These are phyloP conservation scores for Ciconia maguari DNA, from an alignment of 2,113 vertebrate genomes.

Conservation along the genomic window DNA sequence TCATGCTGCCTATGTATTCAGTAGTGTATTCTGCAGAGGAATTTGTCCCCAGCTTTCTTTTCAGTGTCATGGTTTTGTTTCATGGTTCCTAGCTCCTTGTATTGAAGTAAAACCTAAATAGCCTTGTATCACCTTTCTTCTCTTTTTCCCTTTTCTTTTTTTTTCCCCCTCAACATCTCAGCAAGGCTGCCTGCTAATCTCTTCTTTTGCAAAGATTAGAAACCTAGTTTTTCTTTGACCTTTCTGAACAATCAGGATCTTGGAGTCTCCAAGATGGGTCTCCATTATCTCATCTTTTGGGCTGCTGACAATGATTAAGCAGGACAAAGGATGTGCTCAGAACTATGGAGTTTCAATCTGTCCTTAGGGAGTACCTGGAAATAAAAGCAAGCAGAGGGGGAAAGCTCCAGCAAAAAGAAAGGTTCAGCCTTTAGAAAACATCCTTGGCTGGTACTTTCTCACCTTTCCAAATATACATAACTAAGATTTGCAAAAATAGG, in stretches of 20 bases:
- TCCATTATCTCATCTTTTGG: conserved; percentile 46
- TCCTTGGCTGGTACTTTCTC: neutral
- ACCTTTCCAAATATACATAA: conserved; percentile 35
- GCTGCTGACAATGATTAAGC: conserved; percentile 40
- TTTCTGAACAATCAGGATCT: conserved; percentile 56
- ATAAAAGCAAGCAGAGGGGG: conserved; percentile 29
- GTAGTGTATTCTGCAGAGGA: neutral
- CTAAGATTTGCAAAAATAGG: conserved; percentile 22
- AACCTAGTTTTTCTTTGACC: conserved; percentile 48
- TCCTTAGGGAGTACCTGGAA: conserved; percentile 17
- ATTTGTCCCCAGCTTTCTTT: neutral
- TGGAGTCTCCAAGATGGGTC: conserved; percentile 27
- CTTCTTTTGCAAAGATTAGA: conserved; percentile 42
- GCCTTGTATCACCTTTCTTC: neutral
- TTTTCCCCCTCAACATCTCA: neutral
- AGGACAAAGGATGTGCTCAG: conserved; percentile 38
- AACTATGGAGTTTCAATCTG: neutral
- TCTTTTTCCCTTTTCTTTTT: neutral
- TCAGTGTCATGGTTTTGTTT: neutral
- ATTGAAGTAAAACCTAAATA: neutral
- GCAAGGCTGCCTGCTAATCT: conserved; percentile 48
- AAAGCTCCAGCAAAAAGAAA: conserved; percentile 31
- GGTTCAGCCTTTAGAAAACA: conserved; percentile 30
- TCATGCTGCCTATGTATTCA: neutral
- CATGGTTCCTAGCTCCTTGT: neutral